A percentile compares a stretch with the other conserved stretches of the same genome.
Evolutionary conservation across 2,888 invertebrate genomes (phyloP).

Genomic region (Athalia cordata): DNA sequence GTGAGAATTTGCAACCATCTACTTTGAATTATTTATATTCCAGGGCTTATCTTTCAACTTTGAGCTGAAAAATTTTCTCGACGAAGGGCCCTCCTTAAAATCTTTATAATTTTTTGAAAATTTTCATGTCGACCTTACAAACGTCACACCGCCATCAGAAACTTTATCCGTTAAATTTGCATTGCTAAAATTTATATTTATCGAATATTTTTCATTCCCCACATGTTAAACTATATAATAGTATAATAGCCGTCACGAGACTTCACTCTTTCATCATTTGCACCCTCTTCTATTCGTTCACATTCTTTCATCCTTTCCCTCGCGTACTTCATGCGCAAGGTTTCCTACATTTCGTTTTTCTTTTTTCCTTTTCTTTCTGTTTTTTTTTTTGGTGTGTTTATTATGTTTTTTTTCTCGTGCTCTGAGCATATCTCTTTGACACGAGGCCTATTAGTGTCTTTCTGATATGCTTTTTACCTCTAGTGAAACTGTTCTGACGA

Average conservation of each 20-base stretch:
- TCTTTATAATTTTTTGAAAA: not conserved
- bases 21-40: constrained; percentile 57
- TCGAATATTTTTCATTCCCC: not conserved
- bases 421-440: constrained; percentile 35
- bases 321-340: not conserved
- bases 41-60: constrained; percentile 26
- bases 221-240: too few relatives aligned
- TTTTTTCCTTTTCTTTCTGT: not conserved
- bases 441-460: constrained; percentile 25
- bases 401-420: not conserved
- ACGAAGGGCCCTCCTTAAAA: not conserved
- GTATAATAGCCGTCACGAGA: too few relatives aligned
- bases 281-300: too few relatives aligned
- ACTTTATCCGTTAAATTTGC: constrained; percentile 4
- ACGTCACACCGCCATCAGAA: not conserved
- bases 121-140: too few relatives aligned
- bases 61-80: not conserved
- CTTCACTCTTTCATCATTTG: too few relatives aligned
- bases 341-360: not conserved
- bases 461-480: constrained; percentile 24
- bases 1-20: constrained; percentile 56
- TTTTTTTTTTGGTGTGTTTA: not conserved
- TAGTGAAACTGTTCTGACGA: constrained; percentile 4
- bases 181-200: not conserved
- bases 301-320: too few relatives aligned